phyloP scores from a whole-genome alignment of 2,797 vertebrate species.

The Sphenopsis melanotis region DNA sequence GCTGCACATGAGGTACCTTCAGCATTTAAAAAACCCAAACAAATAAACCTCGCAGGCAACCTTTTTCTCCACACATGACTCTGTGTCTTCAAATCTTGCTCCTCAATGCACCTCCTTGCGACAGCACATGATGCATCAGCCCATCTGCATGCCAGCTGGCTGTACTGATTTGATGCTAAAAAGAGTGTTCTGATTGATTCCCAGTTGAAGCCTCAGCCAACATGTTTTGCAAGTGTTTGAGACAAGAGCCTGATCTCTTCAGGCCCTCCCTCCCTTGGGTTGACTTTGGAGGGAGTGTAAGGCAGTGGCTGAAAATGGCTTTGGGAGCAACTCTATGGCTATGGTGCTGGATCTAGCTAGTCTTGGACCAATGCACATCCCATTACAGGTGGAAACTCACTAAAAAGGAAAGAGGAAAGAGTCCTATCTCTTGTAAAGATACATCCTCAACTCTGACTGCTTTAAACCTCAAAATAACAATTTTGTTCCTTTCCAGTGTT shows the following conservation, averaged over 20 bases:
- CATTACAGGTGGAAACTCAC: not conserved
- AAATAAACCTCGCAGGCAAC: not conserved
- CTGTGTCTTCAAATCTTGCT: not conserved
- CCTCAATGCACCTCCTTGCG: not conserved
- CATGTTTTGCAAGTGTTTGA: not conserved
- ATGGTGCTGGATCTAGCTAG: not conserved
- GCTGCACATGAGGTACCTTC: accelerated
- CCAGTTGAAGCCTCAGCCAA: not conserved
- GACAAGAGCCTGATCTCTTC: not conserved
- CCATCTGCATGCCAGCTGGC: slow-evolving; percentile 1
- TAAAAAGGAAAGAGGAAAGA: not conserved
- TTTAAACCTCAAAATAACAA: not conserved
- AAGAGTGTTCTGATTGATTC: not conserved
- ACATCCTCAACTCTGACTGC: not conserved
- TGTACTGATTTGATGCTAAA: slow-evolving; percentile 22
- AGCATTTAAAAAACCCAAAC: not conserved
- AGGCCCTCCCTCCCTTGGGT: not conserved
- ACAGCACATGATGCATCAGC: not conserved
- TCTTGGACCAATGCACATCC: not conserved
- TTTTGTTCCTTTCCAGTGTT: not conserved
- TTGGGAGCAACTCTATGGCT: not conserved
- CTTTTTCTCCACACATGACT: not conserved
- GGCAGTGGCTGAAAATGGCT: not conserved
- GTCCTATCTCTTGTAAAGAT: not conserved
- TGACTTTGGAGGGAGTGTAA: not conserved